Conservation (phyloP, 2,113 vertebrate genomes). For the Tauraco erythrolophus region DNA sequence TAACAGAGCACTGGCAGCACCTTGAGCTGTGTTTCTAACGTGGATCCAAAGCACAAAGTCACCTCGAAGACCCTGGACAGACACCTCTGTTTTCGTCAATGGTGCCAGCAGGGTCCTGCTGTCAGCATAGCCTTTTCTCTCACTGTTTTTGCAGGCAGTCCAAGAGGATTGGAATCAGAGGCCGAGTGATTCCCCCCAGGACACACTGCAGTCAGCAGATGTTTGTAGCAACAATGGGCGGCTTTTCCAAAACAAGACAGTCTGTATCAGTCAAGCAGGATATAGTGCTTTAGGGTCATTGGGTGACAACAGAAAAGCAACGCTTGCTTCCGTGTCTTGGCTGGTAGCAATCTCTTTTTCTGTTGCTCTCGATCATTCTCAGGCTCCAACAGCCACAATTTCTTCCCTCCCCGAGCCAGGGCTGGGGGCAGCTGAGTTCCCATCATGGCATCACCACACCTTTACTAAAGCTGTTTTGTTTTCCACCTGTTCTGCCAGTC, state of each 20-base stretch:
- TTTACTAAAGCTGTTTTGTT: neutral
- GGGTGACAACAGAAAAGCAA: neutral
- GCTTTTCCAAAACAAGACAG: neutral
- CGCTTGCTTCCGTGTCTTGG: neutral
- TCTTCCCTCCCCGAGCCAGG: rapidly evolving
- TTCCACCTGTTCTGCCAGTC: neutral
- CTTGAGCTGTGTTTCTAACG: neutral
- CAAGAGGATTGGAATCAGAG: neutral
- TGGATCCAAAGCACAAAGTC: neutral
- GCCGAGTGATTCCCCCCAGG: neutral
- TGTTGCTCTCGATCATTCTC: neutral
- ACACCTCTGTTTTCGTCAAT: neutral
- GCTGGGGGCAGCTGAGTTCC: neutral
- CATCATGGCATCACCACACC: neutral
- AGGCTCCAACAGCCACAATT: neutral
- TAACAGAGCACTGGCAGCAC: neutral
- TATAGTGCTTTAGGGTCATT: neutral
- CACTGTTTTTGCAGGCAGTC: neutral
- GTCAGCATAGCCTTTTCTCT: neutral
- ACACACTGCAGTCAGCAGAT: neutral
- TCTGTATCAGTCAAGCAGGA: neutral
- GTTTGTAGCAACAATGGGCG: neutral
- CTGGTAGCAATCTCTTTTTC: neutral
- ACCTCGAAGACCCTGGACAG: neutral
- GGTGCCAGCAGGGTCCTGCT: neutral